Evolutionary conservation across 2,888 invertebrate species (phyloP).

Genomic region (Heliconius sara): DNA sequence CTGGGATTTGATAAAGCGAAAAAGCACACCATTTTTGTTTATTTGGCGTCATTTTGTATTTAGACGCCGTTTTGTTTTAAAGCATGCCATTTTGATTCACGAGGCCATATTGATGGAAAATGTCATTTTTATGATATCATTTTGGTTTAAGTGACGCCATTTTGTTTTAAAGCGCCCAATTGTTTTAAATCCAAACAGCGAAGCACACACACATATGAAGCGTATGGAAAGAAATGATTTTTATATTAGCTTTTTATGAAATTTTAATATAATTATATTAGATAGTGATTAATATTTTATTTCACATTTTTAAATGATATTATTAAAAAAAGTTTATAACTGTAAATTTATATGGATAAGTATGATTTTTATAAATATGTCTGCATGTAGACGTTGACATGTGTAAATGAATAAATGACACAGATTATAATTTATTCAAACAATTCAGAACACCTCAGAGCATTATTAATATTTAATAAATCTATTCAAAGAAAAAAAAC

Average conservation of each 20-base stretch:
- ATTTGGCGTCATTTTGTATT: background rate
- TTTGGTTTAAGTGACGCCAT: slow-evolving; percentile 44
- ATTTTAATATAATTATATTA: background rate
- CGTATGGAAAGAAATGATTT: slow-evolving; percentile 62
- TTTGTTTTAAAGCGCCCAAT: slow-evolving; percentile 45
- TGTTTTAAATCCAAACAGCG: slow-evolving; percentile 57
- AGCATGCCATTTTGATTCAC: slow-evolving; percentile 26
- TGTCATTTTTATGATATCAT: background rate
- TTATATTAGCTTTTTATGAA: slow-evolving; percentile 53
- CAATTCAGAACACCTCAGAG: background rate
- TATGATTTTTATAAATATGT: background rate
- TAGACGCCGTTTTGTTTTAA: background rate
- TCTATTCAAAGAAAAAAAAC: slow-evolving; percentile 5
- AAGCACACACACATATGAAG: slow-evolving; percentile 64
- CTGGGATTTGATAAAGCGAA: slow-evolving; percentile 69
- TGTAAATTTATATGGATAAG: background rate
- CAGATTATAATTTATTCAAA: background rate
- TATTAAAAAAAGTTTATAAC: background rate
- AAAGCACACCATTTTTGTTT: slow-evolving; percentile 46
- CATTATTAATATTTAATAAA: background rate
- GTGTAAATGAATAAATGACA: background rate
- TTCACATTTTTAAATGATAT: background rate
- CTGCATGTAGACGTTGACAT: background rate
- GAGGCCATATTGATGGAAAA: slow-evolving; percentile 38
- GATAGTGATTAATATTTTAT: background rate